These are phyloP conservation scores for Caenorhabditis angaria DNA, from an alignment of 2,888 invertebrate species.

Conservation along the genomic window DNA sequence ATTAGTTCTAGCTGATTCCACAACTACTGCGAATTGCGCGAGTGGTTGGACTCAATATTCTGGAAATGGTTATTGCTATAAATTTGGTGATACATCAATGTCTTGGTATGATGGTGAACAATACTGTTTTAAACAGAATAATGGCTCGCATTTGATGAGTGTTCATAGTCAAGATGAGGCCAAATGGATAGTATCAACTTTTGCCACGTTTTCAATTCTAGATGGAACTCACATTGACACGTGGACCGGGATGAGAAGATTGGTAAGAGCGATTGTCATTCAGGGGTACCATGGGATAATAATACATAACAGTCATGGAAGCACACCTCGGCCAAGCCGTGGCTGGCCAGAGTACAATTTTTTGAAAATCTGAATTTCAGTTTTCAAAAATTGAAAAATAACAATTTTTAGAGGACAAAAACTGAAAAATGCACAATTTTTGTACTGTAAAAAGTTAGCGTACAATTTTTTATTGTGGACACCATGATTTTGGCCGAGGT, in stretches of 20 bases:
- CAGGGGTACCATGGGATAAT: not conserved
- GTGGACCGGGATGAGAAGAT: not conserved
- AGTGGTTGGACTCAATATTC: constrained; percentile 24
- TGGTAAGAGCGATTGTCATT: not conserved
- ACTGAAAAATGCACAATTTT: no score
- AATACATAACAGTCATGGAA: no score
- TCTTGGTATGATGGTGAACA: constrained; percentile 16
- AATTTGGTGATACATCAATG: constrained; percentile 15
- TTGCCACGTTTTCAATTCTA: not conserved
- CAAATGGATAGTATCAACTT: not conserved
- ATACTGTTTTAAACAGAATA: not conserved
- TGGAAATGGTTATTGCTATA: constrained; percentile 24
- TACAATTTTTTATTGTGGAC: no score
- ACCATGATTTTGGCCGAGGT: no score
- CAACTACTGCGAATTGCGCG: constrained; percentile 9
- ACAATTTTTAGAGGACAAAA: no score
- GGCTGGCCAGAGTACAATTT: no score
- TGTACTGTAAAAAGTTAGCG: no score
- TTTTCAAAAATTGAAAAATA: no score
- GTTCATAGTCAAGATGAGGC: constrained; percentile 9
- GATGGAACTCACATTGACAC: not conserved
- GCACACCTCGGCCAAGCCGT: no score
- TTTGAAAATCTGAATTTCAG: no score
- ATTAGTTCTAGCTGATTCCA: not conserved
- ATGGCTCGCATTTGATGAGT: not conserved